These are phyloP conservation scores for Siphamia tubifer DNA, from an alignment of 2,113 vertebrate genomes.

Conservation along the genomic window DNA sequence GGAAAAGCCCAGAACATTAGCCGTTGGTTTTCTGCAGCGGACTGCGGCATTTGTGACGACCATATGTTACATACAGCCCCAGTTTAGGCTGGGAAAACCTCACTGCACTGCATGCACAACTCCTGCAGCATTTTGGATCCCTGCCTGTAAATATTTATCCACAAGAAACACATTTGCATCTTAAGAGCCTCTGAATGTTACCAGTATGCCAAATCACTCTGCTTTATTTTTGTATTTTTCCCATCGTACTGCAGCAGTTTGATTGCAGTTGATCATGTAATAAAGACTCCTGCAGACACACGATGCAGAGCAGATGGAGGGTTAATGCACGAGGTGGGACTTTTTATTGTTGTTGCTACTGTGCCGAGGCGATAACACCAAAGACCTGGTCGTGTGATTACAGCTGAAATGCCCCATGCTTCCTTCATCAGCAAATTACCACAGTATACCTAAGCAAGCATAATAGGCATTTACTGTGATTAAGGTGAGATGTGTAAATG, in stretches of 20 bases:
- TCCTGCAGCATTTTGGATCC: constrained; percentile 29
- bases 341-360: background rate
- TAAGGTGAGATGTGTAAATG: background rate
- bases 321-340: background rate
- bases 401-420: background rate
- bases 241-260: background rate
- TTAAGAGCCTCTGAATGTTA: background rate
- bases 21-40: constrained; percentile 61
- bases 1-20: constrained; percentile 62
- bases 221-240: background rate
- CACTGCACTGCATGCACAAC: constrained; percentile 36
- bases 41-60: constrained; percentile 62
- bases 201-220: background rate
- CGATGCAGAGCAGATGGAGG: constrained; percentile 19
- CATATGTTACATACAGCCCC: constrained; percentile 44
- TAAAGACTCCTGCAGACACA: background rate
- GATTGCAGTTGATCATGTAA: constrained; percentile 7
- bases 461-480: background rate
- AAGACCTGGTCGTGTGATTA: background rate
- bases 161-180: background rate
- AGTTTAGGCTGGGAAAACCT: constrained; percentile 7
- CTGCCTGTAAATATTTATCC: constrained; percentile 8
- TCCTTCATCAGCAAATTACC: background rate
- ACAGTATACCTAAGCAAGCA: background rate
- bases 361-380: background rate